Evolutionary conservation across 2,888 invertebrate species (phyloP).

Genomic region (Dicyrtomina minuta): DNA sequence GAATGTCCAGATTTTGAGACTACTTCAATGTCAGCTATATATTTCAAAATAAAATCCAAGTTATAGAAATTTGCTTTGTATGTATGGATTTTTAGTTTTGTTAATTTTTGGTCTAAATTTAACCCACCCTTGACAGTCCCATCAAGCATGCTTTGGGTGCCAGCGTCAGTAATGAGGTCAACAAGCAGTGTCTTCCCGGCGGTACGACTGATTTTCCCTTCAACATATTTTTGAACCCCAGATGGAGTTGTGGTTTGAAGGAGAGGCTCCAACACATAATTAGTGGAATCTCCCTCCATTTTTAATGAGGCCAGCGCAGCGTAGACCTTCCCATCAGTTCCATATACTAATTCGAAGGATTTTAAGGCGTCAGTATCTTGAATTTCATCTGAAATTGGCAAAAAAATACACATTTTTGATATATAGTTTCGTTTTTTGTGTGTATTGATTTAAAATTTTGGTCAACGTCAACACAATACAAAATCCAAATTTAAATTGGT

Average conservation of each 20-base stretch:
- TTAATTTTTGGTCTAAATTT: too few relatives aligned
- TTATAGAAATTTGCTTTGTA: not conserved
- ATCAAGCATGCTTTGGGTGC: conserved; percentile 30
- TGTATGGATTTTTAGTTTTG: too few relatives aligned
- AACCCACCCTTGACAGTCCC: conserved; percentile 42
- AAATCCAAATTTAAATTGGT: not conserved
- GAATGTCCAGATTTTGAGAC: too few relatives aligned
- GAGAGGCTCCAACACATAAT: conserved; percentile 65
- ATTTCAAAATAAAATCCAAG: conserved; percentile 5
- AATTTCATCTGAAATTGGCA: conserved; percentile 19
- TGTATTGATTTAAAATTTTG: not conserved
- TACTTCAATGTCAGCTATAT: conserved; percentile 11
- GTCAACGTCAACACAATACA: not conserved
- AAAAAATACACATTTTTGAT: too few relatives aligned
- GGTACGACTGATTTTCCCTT: conserved; percentile 45
- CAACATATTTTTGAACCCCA: conserved; percentile 56
- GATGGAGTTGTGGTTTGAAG: conserved; percentile 67
- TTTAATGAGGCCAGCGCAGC: conserved; percentile 67
- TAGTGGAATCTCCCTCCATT: conserved; percentile 62
- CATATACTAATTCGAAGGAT: conserved; percentile 63
- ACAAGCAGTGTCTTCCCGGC: conserved; percentile 41
- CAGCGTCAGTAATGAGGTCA: conserved; percentile 42
- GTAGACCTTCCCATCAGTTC: conserved; percentile 64
- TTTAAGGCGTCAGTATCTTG: conserved; percentile 29
- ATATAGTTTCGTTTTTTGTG: not conserved